Conservation (phyloP, 1,140 invertebrate species). For the Drosophila paulistorum region DNA sequence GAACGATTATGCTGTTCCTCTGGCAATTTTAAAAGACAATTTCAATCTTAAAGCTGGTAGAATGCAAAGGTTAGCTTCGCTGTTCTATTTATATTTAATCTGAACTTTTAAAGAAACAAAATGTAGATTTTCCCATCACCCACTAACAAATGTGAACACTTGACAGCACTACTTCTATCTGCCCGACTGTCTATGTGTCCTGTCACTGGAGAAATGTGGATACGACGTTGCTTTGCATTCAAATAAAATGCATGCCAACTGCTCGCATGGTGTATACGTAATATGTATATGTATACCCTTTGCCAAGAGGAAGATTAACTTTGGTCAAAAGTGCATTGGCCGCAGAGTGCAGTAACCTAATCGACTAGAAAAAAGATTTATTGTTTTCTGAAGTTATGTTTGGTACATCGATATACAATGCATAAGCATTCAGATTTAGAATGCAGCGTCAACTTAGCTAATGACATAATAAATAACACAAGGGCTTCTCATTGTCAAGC, state of each 20-base stretch:
- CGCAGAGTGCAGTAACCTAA: too few relatives aligned
- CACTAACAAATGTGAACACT: constrained; percentile 47
- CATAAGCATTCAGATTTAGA: too few relatives aligned
- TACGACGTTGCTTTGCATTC: constrained; percentile 39
- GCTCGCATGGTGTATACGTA: constrained; percentile 58
- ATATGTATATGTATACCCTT: constrained; percentile 43
- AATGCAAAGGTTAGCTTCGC: constrained; percentile 12
- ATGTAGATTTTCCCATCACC: constrained; percentile 29
- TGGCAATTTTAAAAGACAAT: too few relatives aligned
- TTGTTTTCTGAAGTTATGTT: too few relatives aligned
- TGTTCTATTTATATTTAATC: constrained; percentile 41
- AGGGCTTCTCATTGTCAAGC: too few relatives aligned
- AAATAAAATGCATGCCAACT: constrained; percentile 57
- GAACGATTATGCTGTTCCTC: constrained; percentile 15
- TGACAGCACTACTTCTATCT: constrained; percentile 40
- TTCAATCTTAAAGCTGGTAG: constrained; percentile 7
- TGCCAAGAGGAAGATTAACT: constrained; percentile 26
- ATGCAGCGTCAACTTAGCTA: too few relatives aligned
- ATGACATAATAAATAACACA: too few relatives aligned
- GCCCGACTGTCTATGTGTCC: neutral
- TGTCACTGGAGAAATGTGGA: constrained; percentile 58
- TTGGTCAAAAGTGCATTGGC: neutral
- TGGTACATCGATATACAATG: too few relatives aligned
- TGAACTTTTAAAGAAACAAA: constrained; percentile 40
- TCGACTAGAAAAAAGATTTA: too few relatives aligned